Percentiles rank a stretch among this genome's conserved stretches.
These are phyloP conservation scores for Tanytarsus gracilentus DNA, from an alignment of 2,888 invertebrate genomes.

Conservation along the genomic window DNA sequence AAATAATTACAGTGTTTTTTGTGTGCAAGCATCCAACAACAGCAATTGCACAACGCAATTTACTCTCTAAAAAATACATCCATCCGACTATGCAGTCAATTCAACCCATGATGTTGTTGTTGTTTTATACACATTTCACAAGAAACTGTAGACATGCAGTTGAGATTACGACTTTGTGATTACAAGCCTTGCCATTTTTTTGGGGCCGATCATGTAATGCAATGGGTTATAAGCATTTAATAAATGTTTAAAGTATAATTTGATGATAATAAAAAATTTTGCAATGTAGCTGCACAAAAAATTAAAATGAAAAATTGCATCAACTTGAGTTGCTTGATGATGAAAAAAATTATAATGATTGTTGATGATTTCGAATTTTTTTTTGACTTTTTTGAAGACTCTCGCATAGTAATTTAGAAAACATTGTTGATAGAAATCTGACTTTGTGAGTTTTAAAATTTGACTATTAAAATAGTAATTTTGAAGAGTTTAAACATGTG, in stretches of 20 bases:
- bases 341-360: not conserved
- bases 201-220: conserved; percentile 9
- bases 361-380: no score
- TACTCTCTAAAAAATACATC: not conserved
- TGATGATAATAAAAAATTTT: not conserved
- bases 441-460: no score
- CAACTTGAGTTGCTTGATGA: not conserved
- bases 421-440: no score
- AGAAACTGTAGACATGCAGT: conserved; percentile 3
- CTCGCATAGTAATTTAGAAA: no score
- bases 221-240: conserved; percentile 5
- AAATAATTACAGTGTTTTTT: conserved; percentile 13
- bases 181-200: not conserved
- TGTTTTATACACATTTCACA: not conserved
- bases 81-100: no score
- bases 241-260: conserved; percentile 1
- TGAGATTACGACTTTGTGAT: not conserved
- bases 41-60: conserved; percentile 24
- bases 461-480: no score
- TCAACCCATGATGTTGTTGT: conserved; percentile 1
- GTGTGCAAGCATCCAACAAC: not conserved
- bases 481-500: no score
- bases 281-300: not conserved
- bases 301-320: not conserved
- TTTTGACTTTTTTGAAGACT: no score